phyloP scores from a whole-genome alignment of 1,140 invertebrate genomes.

The Solen grandis region DNA sequence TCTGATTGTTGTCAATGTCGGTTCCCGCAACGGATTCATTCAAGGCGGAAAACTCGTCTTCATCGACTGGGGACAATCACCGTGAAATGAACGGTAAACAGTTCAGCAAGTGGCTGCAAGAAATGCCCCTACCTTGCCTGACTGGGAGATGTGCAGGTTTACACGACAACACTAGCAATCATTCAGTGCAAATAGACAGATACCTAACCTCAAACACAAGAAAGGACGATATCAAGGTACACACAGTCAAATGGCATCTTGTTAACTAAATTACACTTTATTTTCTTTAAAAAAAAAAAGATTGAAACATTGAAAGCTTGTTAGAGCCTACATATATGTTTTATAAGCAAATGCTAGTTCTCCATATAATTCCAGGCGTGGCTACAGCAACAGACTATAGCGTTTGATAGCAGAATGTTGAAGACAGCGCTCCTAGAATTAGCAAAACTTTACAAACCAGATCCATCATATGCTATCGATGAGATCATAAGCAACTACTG shows the following conservation, averaged over 20 bases:
- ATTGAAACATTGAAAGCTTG: background rate
- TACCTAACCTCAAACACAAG: too few species aligned
- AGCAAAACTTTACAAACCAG: background rate
- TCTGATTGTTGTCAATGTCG: background rate
- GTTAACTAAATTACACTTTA: too few species aligned
- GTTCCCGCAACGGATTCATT: background rate
- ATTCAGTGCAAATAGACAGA: too few species aligned
- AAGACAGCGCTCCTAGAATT: too few species aligned
- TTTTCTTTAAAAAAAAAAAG: background rate
- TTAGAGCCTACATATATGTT: too few species aligned
- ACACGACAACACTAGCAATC: background rate
- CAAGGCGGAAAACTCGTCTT: background rate
- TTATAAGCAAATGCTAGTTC: too few species aligned
- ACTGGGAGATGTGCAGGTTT: background rate
- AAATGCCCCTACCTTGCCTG: background rate
- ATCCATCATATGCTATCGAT: too few species aligned
- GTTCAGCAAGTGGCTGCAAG: background rate
- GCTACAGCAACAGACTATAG: background rate
- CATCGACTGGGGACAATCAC: background rate
- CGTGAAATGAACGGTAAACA: background rate
- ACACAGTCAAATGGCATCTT: too few species aligned
- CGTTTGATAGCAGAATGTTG: background rate
- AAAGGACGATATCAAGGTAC: constrained; percentile 11
- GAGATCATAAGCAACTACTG: too few species aligned
- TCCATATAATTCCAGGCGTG: too few species aligned